These are phyloP conservation scores for Caerostris darwini DNA, from an alignment of 1,140 invertebrate species.

Conservation along the genomic window DNA sequence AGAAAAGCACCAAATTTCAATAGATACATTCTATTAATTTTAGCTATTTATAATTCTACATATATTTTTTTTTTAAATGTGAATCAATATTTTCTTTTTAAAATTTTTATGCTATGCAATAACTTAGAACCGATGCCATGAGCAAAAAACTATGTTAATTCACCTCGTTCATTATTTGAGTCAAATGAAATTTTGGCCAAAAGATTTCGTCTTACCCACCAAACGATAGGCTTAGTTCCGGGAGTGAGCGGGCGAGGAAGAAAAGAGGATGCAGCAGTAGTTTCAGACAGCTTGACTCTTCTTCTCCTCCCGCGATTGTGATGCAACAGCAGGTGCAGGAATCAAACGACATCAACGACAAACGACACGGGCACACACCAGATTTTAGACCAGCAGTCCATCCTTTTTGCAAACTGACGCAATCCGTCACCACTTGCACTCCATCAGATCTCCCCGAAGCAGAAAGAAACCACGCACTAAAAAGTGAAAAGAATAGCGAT, in stretches of 20 bases:
- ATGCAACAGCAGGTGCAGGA: background rate
- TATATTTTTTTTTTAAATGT: too few relatives aligned
- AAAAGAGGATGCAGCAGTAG: background rate
- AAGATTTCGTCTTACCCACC: background rate
- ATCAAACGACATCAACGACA: background rate
- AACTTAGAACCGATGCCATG: too few relatives aligned
- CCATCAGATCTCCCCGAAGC: background rate
- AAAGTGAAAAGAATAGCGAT: constrained; percentile 69
- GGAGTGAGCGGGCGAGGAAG: background rate
- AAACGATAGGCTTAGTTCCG: constrained; percentile 19
- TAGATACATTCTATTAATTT: too few relatives aligned
- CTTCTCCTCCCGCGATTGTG: background rate
- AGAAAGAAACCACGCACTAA: too few relatives aligned
- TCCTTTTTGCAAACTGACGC: background rate
- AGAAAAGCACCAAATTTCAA: too few relatives aligned
- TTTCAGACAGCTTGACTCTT: background rate
- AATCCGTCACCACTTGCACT: background rate
- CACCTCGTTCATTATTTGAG: too few relatives aligned
- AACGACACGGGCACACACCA: background rate
- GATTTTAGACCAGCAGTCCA: background rate
- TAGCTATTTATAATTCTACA: too few relatives aligned
- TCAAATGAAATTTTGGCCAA: too few relatives aligned
- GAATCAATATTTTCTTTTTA: too few relatives aligned
- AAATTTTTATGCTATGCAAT: too few relatives aligned
- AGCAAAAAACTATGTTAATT: too few relatives aligned